Base-by-base conservation (phyloP, 1,140 invertebrate species). In the Vanessa atalanta region DNA sequence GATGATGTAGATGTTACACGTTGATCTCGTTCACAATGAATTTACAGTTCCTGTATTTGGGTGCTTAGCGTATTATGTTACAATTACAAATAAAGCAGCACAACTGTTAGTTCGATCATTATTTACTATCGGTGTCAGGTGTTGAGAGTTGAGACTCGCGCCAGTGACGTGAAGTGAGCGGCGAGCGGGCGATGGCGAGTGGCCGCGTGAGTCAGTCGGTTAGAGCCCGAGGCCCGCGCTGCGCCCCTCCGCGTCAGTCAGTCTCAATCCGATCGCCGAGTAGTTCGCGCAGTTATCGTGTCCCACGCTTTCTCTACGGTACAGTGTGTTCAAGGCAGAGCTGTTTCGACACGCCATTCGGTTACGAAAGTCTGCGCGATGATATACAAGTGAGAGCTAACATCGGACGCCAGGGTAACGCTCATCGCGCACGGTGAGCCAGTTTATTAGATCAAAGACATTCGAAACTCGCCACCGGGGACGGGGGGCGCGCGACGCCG, bases 341-440 rank as follows among this genome's bases (percentile, higher is more conserved):
- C 76, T 83, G 86, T 92, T 91, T 91, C 89, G 88, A 89, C 86
- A 91, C 88, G 84, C 80, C 81, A 83, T 78, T 87, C 85, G 88
- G 80, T 92, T 92, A 85, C 89, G 89, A 93, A 91, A 93, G 90
- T 91, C 82, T 89, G 87, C 89, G 90, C 89, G 88, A 93, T 93
- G 90, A 93, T 92, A 91, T 92, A 92, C 85, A 92, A 92, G 90
- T 92, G 89, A 91, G 90, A 91, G 88, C 87, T 82, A 82, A 80
- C 84, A 88, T 86, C 83, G 75, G 80, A 89, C 87, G 87, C 76
- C 85, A 89, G 90, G 88, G 88, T 91, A 91, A 87, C 85, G 91
- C 91, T 93, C 89, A 91, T 91, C 90, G 86, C 82, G 75, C 83
- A 86, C 88, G 90, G 90, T 91, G 90, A 90, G 90, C 89, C 84